Base-by-base conservation (phyloP, 2,888 invertebrate genomes). In the Caenorhabditis angaria region DNA sequence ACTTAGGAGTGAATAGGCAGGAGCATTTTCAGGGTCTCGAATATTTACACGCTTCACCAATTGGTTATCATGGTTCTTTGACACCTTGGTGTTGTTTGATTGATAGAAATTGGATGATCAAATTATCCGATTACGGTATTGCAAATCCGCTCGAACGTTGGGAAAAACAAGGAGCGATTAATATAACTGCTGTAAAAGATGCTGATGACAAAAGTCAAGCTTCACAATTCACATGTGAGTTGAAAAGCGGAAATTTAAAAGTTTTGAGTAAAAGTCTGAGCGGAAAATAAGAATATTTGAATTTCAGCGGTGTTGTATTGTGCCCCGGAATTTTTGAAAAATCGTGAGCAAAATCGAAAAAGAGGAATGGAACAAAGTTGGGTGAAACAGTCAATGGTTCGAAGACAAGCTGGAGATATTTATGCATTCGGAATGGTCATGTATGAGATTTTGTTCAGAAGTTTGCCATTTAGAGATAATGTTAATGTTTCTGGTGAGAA, bases 41-140 rank as follows among this genome's bases (percentile, higher is more conserved):
- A 69, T 86, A 86, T 65, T 77, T 86, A 8, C 86, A 86, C 70
- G 73, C 78, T 0, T 83, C 83, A 0, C 65, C 74, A 14, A 84
- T 86, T 58, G 84, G 85, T 20, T 86, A 85, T 63, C 86, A 86
- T 57, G 86, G 86, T 5, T 82, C 81, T 0, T 68, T 86, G 14
- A 83, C 86, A 25, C 84, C 86, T 6, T 86, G 85, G 86, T 70
- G 82, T 6, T 86, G 86, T 67, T 77, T 86, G 24, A 85, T 86
- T 63, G 86, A 86, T 65, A 67, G 86, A 29, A 85, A 85, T 63
- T 86, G 86, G 86, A 86, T 85, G 85, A 80, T 86, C n/a, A 86
- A 86, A 58, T 65, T 86, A 50, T 83, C 84, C 3, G 86, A 86
- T 66, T 86, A 72, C 68, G 86, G 85, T 54, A 77, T 67, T 10